Base-by-base conservation (phyloP, 2,797 vertebrate genomes). In the Pipistrellus kuhlii region DNA sequence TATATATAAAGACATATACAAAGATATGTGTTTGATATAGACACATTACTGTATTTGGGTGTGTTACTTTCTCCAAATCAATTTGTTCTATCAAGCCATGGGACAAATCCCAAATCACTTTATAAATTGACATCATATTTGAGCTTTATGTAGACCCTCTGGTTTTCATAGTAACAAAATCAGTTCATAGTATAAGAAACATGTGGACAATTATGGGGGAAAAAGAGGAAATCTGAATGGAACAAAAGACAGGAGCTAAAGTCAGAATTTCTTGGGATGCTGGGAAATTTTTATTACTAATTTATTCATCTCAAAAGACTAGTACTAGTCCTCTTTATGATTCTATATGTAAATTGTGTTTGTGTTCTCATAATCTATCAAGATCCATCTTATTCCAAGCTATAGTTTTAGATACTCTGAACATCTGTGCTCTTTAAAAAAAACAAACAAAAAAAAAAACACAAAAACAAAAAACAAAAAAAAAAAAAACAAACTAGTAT, bases 101-200 rank as follows among this genome's bases (percentile, higher is more conserved):
- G 95, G 92, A 89, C 88, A 83, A 71, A 75, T 78, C 94, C 96
- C 83, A 95, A 78, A 87, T 85, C 93, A 66, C 85, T 94, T 94
- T 81, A 51, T 93, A 90, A 91, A 41, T 88, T 95, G 51, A 85
- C 80, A 95, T 88, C 25, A 48, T 72, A 80, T 90, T 80, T 95
- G 57, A 90, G 94, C 86, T 96, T 97, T 87, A n/a, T 1, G 48
- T 91, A 96, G 93, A 78, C 90, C 88, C 38, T 83, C 78, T 41
- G 96, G 96, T 98, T 98, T 97, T 98, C 97, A 97, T 97, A 96
- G 98, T 89, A 98, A 98, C 95, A 72, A 95, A 89, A 84, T 83
- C 91, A 81, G 73, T 97, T 97, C 96, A 93, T 8, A 32, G 91
- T 94, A 91, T 95, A 95, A 88, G 94, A 97, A 96, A 76, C 66